Conservation (phyloP, 2,113 vertebrate genomes). For the Hyaena hyaena region DNA sequence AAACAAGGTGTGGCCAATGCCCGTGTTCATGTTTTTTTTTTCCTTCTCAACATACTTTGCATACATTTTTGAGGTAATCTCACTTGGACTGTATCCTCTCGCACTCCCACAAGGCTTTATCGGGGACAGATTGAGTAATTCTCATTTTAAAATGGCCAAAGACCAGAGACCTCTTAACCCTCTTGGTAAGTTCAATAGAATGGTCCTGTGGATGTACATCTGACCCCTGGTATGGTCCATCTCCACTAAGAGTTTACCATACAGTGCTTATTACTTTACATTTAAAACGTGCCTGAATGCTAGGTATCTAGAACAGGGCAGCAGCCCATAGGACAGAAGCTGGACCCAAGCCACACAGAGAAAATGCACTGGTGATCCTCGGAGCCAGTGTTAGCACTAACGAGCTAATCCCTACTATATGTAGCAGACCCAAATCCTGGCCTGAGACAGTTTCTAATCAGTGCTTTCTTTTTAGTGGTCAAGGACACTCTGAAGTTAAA, state of each 20-base stretch:
- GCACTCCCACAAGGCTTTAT: not conserved
- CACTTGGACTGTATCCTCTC: not conserved
- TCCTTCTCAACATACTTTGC: not conserved
- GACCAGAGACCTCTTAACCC: not conserved
- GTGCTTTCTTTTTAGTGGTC: not conserved
- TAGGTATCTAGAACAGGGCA: not conserved
- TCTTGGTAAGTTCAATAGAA: not conserved
- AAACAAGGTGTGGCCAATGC: not conserved
- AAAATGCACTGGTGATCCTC: not conserved
- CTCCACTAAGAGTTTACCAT: not conserved
- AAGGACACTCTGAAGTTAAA: conserved; percentile 41
- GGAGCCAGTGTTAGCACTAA: not conserved
- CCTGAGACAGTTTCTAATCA: not conserved
- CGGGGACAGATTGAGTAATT: not conserved
- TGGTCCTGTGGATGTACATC: not conserved
- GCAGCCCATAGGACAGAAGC: not conserved
- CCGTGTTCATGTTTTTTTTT: not conserved
- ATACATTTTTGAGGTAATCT: not conserved
- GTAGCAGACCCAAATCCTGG: conserved; percentile 39
- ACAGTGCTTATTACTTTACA: not conserved
- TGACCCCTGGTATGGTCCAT: not conserved
- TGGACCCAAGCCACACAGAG: not conserved
- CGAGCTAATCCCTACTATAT: conserved; percentile 51
- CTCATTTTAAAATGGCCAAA: not conserved
- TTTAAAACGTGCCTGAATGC: not conserved